Conservation (phyloP, 2,888 invertebrate species). For the Alcis repandata region DNA sequence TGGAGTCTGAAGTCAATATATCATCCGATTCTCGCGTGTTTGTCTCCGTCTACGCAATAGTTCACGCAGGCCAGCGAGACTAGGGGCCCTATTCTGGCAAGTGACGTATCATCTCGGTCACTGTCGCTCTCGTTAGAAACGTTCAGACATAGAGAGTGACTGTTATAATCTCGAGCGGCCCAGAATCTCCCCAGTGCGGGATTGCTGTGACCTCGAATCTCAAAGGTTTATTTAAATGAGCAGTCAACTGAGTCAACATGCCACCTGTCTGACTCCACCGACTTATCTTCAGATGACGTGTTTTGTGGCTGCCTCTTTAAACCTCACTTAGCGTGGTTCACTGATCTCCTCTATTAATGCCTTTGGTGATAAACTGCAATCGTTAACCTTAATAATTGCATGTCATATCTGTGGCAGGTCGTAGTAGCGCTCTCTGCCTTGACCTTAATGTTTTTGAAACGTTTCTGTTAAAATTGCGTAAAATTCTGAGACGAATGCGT, state of each 20-base stretch:
- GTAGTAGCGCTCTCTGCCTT: conserved; percentile 19
- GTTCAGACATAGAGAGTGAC: too few species aligned
- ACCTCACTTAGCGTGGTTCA: conserved; percentile 23
- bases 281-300: conserved; percentile 26
- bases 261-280: conserved; percentile 9
- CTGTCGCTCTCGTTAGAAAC: too few species aligned
- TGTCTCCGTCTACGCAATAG: conserved; percentile 16
- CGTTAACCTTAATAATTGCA: conserved; percentile 26
- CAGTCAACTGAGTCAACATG: conserved; percentile 12
- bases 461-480: conserved; percentile 6
- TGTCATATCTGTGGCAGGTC: conserved; percentile 7
- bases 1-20: too few species aligned
- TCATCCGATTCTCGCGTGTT: conserved; percentile 10
- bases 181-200: too few species aligned
- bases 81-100: too few species aligned
- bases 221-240: conserved; percentile 29
- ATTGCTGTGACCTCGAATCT: conserved; percentile 20
- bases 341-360: conserved; percentile 23
- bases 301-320: conserved; percentile 4
- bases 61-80: conserved; percentile 18
- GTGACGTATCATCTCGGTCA: too few species aligned
- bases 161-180: too few species aligned
- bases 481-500: neutral
- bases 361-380: conserved; percentile 17
- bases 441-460: conserved; percentile 15